Evolutionary conservation across 2,797 vertebrate genomes (phyloP), one percentile per base, ranked within the genome.

Genomic region (Etheostoma nigrum): DNA sequence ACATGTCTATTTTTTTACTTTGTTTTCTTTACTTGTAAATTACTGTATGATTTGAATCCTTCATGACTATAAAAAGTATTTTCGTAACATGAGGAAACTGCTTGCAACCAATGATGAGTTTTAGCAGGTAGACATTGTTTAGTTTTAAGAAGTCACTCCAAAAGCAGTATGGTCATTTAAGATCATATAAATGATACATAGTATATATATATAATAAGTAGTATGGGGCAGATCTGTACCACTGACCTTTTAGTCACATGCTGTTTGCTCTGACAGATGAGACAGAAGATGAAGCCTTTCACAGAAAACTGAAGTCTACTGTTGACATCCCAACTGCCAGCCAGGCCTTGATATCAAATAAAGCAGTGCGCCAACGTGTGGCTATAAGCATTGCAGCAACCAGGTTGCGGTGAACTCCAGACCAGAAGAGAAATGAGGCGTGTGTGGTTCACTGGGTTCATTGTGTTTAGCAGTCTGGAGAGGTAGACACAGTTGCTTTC

Each of bases 401-500:
- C 14, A 54, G 36, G 21, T 58, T 52, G 40, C 40, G 23, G 27
- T 11, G 15, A 23, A 33, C 18, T 62, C 33, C 10, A 36, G 36
- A 72, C 25, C 8, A 47, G 9, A 18, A 51, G 13, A 63, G 52
- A 64, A 15, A 48, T 40, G 36, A 40, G 36, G 36, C 36, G 2
- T 40, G 10, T 11, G 36, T 12, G 76, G 92, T 91, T 94, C 91
- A 93, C 55, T 33, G 93, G 67, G 93, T 94, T 93, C 90, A 89
- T 21, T 45, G 86, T 81, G 85, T 86, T 93, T 86, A 86, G 84
- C 88, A 92, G 89, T 90, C 92, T 86, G 72, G 49, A 80, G 85
- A 83, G 67, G 78, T 85, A 48, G 62, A 83, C 66, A 76, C 79
- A 74, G 14, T 66, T 72, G 74, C 84, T 79, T 79, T 70, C 84